Conservation (phyloP, 1,140 invertebrate species). For the Proctacanthus coquilletti region DNA sequence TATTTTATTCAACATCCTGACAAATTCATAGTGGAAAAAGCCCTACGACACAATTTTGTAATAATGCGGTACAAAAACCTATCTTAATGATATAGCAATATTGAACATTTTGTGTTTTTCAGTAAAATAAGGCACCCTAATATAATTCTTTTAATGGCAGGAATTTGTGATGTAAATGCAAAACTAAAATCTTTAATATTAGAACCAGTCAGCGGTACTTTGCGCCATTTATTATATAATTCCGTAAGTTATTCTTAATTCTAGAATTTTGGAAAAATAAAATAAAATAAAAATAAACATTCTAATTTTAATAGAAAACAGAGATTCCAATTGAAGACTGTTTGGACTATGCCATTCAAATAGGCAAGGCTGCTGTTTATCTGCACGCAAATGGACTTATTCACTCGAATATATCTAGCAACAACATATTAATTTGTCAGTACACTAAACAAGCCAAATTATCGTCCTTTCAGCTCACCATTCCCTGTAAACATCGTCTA, state of each 20-base stretch:
- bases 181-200: conserved; percentile 1
- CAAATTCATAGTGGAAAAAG: too few relatives aligned
- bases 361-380: conserved; percentile 3
- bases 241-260: background rate
- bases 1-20: too few relatives aligned
- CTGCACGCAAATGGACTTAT: conserved; percentile 5
- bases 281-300: background rate
- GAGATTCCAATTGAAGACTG: background rate
- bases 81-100: too few relatives aligned
- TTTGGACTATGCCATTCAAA: conserved; percentile 1
- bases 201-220: conserved; percentile 3
- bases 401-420: conserved; percentile 7
- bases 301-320: background rate
- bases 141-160: conserved; percentile 4
- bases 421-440: conserved; percentile 4
- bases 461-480: conserved; percentile 6
- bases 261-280: background rate
- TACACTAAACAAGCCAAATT: conserved; percentile 2
- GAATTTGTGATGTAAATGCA: background rate
- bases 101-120: background rate
- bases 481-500: background rate
- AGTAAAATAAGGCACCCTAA: conserved; percentile 4
- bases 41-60: too few relatives aligned
- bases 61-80: too few relatives aligned
- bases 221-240: conserved; percentile 3